Percentiles rank a stretch among this genome's conserved stretches.
phyloP scores from a whole-genome alignment of 2,113 vertebrate species.

The Leucosticte australis region DNA sequence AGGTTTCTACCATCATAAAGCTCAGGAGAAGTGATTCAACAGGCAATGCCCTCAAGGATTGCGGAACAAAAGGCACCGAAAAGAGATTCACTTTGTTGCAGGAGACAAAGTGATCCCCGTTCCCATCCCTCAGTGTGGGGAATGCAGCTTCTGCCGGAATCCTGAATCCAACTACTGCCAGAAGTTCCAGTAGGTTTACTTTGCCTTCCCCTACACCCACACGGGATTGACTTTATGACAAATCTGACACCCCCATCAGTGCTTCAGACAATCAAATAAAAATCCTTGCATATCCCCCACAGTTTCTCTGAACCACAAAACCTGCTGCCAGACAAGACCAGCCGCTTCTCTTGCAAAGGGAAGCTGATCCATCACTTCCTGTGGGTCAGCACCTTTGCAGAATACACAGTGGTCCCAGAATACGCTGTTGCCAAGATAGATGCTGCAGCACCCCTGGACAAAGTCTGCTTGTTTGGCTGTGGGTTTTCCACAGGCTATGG shows the following conservation, averaged over 20 bases:
- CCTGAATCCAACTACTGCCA: background rate
- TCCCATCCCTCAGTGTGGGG: background rate
- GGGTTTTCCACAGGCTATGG: slow-evolving; percentile 84
- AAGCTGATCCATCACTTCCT: slow-evolving; percentile 78
- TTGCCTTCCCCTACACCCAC: too few species aligned
- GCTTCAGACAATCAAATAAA: background rate
- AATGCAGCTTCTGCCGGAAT: background rate
- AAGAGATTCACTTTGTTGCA: background rate
- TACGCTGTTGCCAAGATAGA: slow-evolving; percentile 75
- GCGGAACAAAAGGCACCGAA: background rate
- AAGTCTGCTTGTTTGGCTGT: slow-evolving; percentile 81
- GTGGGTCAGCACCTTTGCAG: slow-evolving; percentile 82
- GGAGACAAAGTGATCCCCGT: background rate
- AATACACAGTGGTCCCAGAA: slow-evolving; percentile 84
- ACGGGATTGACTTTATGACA: background rate
- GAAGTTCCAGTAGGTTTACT: background rate
- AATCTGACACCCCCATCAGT: background rate
- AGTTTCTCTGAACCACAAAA: background rate
- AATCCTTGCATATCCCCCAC: background rate
- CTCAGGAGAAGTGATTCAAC: background rate
- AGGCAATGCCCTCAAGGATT: too few species aligned
- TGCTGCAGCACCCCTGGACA: slow-evolving; percentile 78
- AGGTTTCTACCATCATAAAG: background rate
- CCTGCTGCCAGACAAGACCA: slow-evolving; percentile 66
- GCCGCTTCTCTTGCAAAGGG: slow-evolving; percentile 81